Evolutionary conservation across 2,888 invertebrate species (phyloP).

Genomic region (Rhagonycha lutea): DNA sequence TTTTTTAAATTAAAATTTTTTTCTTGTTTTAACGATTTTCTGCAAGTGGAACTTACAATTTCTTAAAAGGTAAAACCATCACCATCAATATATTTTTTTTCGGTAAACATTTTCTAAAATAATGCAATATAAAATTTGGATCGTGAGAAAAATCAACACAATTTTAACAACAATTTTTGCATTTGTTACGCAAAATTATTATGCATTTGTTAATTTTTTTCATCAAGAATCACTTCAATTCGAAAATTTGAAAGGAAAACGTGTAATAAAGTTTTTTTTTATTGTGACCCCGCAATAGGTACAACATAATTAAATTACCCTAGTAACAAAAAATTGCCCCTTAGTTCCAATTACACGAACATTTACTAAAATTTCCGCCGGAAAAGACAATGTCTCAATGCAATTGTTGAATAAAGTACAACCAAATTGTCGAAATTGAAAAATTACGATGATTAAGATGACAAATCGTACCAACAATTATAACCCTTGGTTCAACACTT

Average conservation of each 20-base stretch:
- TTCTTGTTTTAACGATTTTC: neutral
- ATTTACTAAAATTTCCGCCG: conserved; percentile 1
- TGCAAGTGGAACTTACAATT: neutral
- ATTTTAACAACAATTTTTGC: neutral
- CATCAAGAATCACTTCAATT: neutral
- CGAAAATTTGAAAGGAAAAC: neutral
- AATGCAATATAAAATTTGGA: neutral
- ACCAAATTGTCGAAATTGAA: conserved; percentile 11
- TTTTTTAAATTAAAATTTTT: neutral
- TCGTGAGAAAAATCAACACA: neutral
- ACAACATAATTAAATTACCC: neutral
- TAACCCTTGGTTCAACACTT: neutral
- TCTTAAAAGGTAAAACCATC: neutral
- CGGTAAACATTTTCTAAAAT: neutral
- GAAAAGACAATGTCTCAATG: conserved; percentile 3
- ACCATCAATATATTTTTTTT: neutral
- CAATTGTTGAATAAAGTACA: neutral
- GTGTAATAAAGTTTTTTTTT: neutral
- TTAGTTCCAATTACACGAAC: neutral
- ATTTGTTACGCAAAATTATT: neutral
- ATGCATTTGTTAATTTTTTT: neutral
- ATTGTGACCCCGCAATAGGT: neutral
- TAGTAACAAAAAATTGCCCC: neutral
- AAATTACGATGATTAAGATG: neutral
- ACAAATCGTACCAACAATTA: neutral